Percentiles rank a stretch among this genome's conserved stretches.
phyloP scores from a whole-genome alignment of 1,140 invertebrate genomes.

The Zaprionus vittiger region DNA sequence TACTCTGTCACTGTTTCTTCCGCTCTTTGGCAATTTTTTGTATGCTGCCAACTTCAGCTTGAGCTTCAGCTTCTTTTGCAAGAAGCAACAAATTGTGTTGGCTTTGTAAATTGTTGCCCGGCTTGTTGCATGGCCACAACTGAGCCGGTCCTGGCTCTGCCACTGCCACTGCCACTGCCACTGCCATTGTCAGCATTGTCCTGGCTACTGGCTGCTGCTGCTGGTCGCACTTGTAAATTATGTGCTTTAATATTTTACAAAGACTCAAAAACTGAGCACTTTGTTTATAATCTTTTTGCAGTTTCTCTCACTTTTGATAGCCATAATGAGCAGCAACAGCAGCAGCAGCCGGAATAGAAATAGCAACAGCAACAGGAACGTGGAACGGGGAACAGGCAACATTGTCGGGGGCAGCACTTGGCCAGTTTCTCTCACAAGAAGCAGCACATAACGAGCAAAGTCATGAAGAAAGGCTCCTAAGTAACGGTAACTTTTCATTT shows the following conservation, averaged over 20 bases:
- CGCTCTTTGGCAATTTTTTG: slow-evolving; percentile 19
- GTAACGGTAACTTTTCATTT: slow-evolving; percentile 14
- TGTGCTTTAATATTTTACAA: slow-evolving; percentile 80
- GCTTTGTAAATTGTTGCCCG: slow-evolving; percentile 47
- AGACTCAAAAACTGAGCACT: slow-evolving; percentile 76
- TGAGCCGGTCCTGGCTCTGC: background rate
- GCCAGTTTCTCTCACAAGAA: slow-evolving; percentile 3
- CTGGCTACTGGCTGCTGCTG: slow-evolving; percentile 25
- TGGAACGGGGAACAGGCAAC: background rate
- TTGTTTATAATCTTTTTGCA: slow-evolving; percentile 72
- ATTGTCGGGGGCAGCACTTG: background rate
- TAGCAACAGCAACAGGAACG: background rate
- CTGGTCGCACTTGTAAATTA: slow-evolving; percentile 66
- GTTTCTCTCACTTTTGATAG: slow-evolving; percentile 28
- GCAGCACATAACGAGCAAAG: slow-evolving; percentile 5
- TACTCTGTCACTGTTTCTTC: background rate
- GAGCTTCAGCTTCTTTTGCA: slow-evolving; percentile 38
- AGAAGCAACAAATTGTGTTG: slow-evolving; percentile 55
- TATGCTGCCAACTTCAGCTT: slow-evolving; percentile 41
- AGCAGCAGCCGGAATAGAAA: slow-evolving; percentile 4
- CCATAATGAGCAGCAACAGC: slow-evolving; percentile 38
- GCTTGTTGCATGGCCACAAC: slow-evolving; percentile 24
- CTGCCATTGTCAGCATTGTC: slow-evolving; percentile 33
- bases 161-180: background rate
- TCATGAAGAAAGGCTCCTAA: slow-evolving; percentile 2